phyloP scores from a whole-genome alignment of 2,797 vertebrate species.

The Rallus crepitans region DNA sequence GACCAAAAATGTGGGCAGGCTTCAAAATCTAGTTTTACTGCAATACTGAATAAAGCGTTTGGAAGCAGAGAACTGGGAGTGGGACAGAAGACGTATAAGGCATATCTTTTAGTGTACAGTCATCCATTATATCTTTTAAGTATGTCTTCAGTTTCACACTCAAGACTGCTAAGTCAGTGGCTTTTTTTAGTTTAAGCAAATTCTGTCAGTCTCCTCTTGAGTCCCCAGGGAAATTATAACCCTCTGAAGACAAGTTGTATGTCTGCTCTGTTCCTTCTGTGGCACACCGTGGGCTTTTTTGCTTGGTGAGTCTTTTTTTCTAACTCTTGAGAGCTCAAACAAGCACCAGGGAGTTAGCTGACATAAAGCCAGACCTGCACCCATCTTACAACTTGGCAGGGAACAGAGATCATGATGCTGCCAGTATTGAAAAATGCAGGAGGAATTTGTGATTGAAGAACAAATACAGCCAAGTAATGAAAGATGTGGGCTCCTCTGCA shows the following conservation, averaged over 20 bases:
- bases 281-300: not conserved
- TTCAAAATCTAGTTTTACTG: not conserved
- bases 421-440: not conserved
- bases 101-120: not conserved
- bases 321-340: not conserved
- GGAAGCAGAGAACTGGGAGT: not conserved
- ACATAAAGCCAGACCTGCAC: not conserved
- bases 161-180: accelerated
- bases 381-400: not conserved
- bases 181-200: not conserved
- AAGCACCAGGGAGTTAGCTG: not conserved
- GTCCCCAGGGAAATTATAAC: not conserved
- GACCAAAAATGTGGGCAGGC: not conserved
- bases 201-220: not conserved
- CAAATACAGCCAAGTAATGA: not conserved
- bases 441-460: not conserved
- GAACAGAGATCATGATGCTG: not conserved
- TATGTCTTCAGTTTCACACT: not conserved
- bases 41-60: not conserved
- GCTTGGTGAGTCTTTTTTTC: not conserved
- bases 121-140: not conserved
- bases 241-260: not conserved
- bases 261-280: not conserved
- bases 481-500: not conserved
- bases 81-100: not conserved